phyloP scores from a whole-genome alignment of 23 tunicate species.

The Oikopleura albicans region DNA sequence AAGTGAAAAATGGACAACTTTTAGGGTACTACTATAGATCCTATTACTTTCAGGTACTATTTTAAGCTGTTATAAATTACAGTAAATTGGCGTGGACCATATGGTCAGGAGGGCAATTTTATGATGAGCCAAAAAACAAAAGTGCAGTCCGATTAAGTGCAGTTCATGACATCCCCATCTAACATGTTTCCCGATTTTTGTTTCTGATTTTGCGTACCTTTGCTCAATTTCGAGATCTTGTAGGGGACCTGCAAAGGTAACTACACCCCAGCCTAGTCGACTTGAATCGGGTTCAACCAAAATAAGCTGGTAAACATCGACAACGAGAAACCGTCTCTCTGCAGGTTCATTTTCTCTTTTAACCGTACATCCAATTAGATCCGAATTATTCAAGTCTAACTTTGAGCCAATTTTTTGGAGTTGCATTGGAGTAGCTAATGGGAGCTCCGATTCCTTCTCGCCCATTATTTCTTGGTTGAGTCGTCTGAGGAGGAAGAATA shows the following conservation, averaged over 20 bases:
- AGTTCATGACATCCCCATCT: too few species aligned
- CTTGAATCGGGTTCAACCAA: slow-evolving; percentile 87
- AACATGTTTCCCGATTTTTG: neutral
- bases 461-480: neutral
- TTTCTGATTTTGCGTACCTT: neutral
- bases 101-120: too few species aligned
- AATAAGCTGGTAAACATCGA: slow-evolving; percentile 71
- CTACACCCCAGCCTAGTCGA: slow-evolving; percentile 91
- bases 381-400: slow-evolving; percentile 9
- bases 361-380: slow-evolving; percentile 42
- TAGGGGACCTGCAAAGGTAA: slow-evolving; percentile 58
- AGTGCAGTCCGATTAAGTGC: too few species aligned
- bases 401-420: neutral
- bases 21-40: too few species aligned
- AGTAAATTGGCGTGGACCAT: too few species aligned
- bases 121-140: too few species aligned
- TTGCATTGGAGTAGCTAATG: neutral
- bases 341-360: slow-evolving; percentile 27
- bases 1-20: too few species aligned
- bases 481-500: neutral
- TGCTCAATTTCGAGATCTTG: slow-evolving; percentile 34
- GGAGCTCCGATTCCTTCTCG: neutral
- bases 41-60: too few species aligned
- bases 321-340: slow-evolving; percentile 66
- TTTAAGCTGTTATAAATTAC: too few species aligned